Base-by-base conservation (phyloP, 2,797 vertebrate species). In the Heteromormyrus szaboi region DNA sequence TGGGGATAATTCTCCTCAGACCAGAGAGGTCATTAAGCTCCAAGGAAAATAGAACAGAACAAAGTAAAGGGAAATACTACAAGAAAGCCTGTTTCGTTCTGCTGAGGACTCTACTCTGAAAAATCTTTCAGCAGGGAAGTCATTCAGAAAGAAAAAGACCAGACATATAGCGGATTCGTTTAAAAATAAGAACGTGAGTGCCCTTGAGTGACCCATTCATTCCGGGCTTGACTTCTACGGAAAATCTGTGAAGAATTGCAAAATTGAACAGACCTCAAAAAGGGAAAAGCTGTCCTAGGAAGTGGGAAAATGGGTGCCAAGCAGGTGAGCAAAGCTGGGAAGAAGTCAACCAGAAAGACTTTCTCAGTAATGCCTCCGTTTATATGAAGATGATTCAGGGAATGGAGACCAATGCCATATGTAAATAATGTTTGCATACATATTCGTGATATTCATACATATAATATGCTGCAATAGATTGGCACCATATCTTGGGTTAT, bases 11-110 rank as follows among this genome's bases (percentile, higher is more conserved):
- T 79, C 41, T 41, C 41, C 72, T 44, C 37, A 79, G 72, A 79
- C 72, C 72, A 79, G 37, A 79, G 72, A 79, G 72, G 72, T 79
- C 72, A 79, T 79, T 79, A 79, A 79, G 41, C 72, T 79, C 72
- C 72, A n/a, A 41, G 72, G 72, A 79, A 46, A 41, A 46, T 37
- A 44, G 72, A 46, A 79, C 17, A n/a, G 72, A 79, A 79, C 17
- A 79, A 79, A 79, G 72, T 44, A 44, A 79, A 79, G 41, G 41
- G 41, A 46, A 79, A 44, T 46, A 79, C 17, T 79, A 44, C 72
- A 79, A 46, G 72, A 79, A 79, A 79, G 41, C 41, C 37, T 7
- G 72, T 79, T 79, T 79, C 17, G 33, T 79, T 79, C 72, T 46
- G 41, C 33, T n/a, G 72, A 46, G 17, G 41, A 44, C 37, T 79